These are phyloP conservation scores for Tychaedon coryphoeus DNA, from an alignment of 2,113 vertebrate species.

Conservation along the genomic window DNA sequence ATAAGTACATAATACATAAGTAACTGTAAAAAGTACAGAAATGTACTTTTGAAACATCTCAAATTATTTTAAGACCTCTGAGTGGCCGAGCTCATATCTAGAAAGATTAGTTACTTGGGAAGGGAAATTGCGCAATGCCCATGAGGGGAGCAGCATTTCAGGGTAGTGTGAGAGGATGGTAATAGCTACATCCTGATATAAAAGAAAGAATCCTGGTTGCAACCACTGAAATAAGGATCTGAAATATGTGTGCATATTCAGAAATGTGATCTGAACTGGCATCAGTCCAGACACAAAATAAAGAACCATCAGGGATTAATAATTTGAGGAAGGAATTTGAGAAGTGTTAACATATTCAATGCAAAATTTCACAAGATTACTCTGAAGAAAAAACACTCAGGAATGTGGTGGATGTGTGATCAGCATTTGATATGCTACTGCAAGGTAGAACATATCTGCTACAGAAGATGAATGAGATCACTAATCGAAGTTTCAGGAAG, in stretches of 20 bases:
- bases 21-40: not conserved
- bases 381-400: not conserved
- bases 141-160: not conserved
- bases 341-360: not conserved
- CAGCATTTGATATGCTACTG: not conserved
- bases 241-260: conserved; percentile 19
- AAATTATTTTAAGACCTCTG: not conserved
- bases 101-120: not conserved
- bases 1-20: no score
- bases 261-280: not conserved
- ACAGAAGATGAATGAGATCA: not conserved
- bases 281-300: not conserved
- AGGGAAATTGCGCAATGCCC: conserved; percentile 23
- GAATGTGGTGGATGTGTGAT: not conserved
- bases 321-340: not conserved
- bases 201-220: not conserved
- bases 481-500: not conserved
- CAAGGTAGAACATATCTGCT: not conserved
- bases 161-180: not conserved
- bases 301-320: conserved; percentile 15
- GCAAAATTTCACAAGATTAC: conserved; percentile 4
- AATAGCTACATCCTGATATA: not conserved
- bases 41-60: not conserved
- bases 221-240: conserved; percentile 12
- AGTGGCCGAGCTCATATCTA: not conserved